These are phyloP conservation scores for Myotis vivesi DNA, from an alignment of 2,797 vertebrate species.

Conservation along the genomic window DNA sequence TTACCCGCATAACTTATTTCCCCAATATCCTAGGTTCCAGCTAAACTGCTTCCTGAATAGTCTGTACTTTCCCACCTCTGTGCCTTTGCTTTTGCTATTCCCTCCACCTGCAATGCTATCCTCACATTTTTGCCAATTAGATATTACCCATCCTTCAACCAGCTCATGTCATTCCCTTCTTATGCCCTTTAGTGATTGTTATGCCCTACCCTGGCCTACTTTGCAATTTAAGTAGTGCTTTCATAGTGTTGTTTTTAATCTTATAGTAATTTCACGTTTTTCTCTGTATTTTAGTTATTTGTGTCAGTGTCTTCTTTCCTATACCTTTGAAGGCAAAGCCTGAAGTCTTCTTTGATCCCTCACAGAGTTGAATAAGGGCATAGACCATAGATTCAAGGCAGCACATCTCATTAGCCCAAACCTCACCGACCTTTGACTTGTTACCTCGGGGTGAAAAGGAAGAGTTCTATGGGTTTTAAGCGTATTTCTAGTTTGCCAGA, in stretches of 20 bases:
- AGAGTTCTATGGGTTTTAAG: not conserved
- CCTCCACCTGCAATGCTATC: slow-evolving; percentile 26
- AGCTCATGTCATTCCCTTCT: not conserved
- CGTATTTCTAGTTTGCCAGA: not conserved
- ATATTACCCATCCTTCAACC: slow-evolving; percentile 38
- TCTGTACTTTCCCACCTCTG: not conserved
- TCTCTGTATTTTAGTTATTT: not conserved
- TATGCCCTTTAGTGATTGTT: not conserved
- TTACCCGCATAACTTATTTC: slow-evolving; percentile 22
- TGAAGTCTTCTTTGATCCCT: slow-evolving; percentile 24
- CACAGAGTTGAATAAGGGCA: slow-evolving; percentile 12
- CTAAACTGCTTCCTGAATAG: not conserved
- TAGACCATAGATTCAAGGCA: not conserved
- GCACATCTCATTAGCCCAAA: not conserved
- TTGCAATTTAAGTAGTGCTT: slow-evolving; percentile 25
- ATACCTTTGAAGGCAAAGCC: slow-evolving; percentile 12
- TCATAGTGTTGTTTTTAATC: not conserved
- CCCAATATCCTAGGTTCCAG: not conserved
- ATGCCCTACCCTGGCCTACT: not conserved
- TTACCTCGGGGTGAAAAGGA: not conserved
- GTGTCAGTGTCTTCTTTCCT: slow-evolving; percentile 18
- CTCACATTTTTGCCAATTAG: slow-evolving; percentile 34
- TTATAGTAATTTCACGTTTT: not conserved
- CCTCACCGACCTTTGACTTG: slow-evolving; percentile 5
- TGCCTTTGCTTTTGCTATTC: slow-evolving; percentile 28